Evolutionary conservation across 2,888 invertebrate species (phyloP), one percentile per base, ranked within the genome.

Genomic region (Venusia cambrica): DNA sequence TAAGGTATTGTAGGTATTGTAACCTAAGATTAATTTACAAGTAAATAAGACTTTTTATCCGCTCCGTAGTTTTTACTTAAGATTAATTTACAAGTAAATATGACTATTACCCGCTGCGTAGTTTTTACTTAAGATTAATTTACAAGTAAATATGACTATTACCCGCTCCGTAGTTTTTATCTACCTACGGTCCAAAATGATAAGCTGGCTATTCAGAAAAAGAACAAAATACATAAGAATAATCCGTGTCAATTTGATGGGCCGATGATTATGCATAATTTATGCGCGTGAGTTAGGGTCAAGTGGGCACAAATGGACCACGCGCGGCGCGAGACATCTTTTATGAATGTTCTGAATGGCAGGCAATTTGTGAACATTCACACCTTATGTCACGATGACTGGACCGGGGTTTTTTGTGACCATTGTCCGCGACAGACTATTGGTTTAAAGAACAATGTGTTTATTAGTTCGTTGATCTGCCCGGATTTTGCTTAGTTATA

Each of bases 261-360:
- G 14, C 30, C 29, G 67, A 80, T 85, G 81, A 84, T 84, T 79
- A 73, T 74, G 80, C 84, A 78, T 85, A 84, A 84, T 84, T 81
- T 85, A 85, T 84, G 80, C 79, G 58, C 55, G 35, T 38, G 51
- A 54, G 60, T 51, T 58, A 52, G 84, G 84, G 84, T 83, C 85
- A 85, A 85, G 81, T 80, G 75, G 73, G 58, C 71, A 47, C 46
- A 57, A 51, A 50, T 47, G 55, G 59, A 52, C 34, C 56, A 45
- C 43, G 38, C 45, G 44, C 55, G 56, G 57, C 45, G 44, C 55
- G 56, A 57, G 41, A 46, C 54, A 55, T 65, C 54, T 61, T 68
- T 67, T 67, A 64, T 67, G 27, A 46, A 29, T 55, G 54, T 58
- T 52, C 47, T 62, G 60, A 75, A 77, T 77, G 67, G 62, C 36